Conservation (phyloP, 2,113 vertebrate genomes). For the Ivindomyrus marchei region DNA sequence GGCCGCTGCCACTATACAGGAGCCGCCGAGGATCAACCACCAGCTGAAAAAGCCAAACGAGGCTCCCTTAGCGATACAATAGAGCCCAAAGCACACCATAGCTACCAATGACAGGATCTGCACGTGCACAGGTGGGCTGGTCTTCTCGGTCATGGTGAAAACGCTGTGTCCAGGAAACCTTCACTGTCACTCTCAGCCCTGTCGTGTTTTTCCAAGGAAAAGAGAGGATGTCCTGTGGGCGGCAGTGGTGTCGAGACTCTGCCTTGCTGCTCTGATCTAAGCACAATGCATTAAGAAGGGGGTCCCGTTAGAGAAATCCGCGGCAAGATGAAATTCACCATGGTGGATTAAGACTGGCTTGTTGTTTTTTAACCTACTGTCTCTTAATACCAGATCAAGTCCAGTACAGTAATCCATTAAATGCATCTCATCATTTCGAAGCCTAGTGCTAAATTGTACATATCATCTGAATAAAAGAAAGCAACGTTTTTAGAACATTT, state of each 20-base stretch:
- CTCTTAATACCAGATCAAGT: not conserved
- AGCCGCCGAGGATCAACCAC: conserved; percentile 51
- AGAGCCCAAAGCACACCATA: conserved; percentile 46
- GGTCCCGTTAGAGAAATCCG: not conserved
- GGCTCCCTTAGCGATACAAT: conserved; percentile 46
- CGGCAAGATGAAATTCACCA: not conserved
- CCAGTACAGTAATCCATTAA: not conserved
- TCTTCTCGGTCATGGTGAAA: conserved; percentile 35
- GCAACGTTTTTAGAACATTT: not conserved
- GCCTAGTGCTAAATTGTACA: not conserved
- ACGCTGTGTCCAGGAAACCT: not conserved
- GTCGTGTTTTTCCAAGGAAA: not conserved
- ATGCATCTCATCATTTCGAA: not conserved
- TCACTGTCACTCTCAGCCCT: not conserved
- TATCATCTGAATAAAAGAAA: not conserved
- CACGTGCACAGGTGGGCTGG: conserved; percentile 42
- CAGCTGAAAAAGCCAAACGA: conserved; percentile 51
- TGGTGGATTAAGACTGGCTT: not conserved
- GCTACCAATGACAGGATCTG: conserved; percentile 46
- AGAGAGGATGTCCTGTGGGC: not conserved
- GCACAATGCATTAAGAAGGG: not conserved
- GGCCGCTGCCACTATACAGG: conserved; percentile 40
- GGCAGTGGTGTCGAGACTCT: not conserved
- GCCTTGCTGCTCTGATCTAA: not conserved
- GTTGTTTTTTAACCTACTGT: not conserved